These are phyloP conservation scores for Dysmachus trigonus DNA, from an alignment of 2,888 invertebrate genomes.

Conservation along the genomic window DNA sequence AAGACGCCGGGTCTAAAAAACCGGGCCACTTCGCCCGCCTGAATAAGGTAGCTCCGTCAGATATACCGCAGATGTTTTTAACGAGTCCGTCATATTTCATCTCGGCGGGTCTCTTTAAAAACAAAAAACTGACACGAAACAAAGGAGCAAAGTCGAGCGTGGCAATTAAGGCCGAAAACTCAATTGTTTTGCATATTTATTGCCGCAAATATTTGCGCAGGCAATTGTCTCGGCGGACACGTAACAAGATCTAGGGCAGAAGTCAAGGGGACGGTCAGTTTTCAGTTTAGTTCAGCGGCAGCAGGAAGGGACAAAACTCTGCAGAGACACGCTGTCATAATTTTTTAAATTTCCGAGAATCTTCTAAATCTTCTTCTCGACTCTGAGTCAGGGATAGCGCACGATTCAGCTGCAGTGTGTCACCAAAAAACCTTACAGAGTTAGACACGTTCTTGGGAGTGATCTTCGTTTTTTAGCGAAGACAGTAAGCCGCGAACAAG, in stretches of 20 bases:
- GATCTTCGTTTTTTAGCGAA: neutral
- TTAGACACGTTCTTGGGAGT: neutral
- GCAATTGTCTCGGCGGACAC: neutral
- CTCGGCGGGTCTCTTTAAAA: neutral
- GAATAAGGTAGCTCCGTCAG: neutral
- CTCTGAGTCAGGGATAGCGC: neutral
- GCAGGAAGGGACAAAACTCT: neutral
- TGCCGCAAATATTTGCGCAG: conserved; percentile 23
- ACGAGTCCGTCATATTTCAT: neutral
- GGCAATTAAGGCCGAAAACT: neutral
- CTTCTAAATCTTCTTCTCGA: neutral
- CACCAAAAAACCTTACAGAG: neutral
- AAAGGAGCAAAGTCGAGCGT: neutral
- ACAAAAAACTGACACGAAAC: neutral
- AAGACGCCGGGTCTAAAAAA: neutral
- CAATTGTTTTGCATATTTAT: conserved; percentile 34
- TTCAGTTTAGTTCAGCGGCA: no score
- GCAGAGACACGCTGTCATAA: conserved; percentile 13
- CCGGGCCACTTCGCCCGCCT: neutral
- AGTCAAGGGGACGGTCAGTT: conserved; percentile 4
- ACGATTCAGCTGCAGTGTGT: neutral
- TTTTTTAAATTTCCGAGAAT: conserved; percentile 15
- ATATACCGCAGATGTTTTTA: neutral
- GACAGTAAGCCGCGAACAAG: neutral
- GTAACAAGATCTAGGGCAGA: conserved; percentile 21